A percentile compares a stretch with the other conserved stretches of the same genome.
These are phyloP conservation scores for Cephus cinctus DNA, from an alignment of 1,140 invertebrate genomes.

Conservation along the genomic window DNA sequence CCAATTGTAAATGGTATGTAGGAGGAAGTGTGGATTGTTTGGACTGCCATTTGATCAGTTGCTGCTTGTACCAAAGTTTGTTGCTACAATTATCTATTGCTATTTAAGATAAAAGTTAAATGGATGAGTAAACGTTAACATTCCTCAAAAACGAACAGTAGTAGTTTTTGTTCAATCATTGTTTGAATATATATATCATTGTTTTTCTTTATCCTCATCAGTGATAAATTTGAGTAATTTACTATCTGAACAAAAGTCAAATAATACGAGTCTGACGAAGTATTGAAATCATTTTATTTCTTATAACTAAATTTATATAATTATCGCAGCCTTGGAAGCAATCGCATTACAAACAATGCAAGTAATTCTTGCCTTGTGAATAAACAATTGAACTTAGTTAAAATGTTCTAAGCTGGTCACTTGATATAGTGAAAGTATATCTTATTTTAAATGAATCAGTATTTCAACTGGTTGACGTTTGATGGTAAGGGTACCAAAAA, in stretches of 20 bases:
- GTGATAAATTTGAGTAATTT: too few species aligned
- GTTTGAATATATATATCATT: too few species aligned
- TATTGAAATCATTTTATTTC: neutral
- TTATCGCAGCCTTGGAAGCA: neutral
- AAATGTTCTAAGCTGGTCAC: neutral
- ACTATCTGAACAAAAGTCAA: neutral
- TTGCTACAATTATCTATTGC: too few species aligned
- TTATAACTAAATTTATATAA: neutral
- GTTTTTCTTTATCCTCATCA: too few species aligned
- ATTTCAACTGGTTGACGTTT: constrained; percentile 2
- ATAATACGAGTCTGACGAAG: neutral
- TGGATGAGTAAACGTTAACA: too few species aligned
- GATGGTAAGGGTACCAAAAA: constrained; percentile 2
- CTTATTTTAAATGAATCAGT: neutral
- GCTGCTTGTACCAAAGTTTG: too few species aligned
- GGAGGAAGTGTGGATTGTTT: too few species aligned
- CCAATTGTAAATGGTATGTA: too few species aligned
- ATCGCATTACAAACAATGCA: neutral
- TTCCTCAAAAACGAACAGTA: too few species aligned
- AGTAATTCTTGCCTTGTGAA: neutral
- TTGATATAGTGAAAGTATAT: neutral
- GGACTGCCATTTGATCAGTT: too few species aligned
- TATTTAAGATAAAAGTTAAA: too few species aligned
- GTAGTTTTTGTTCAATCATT: too few species aligned
- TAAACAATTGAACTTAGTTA: neutral